phyloP scores from a whole-genome alignment of 1,140 invertebrate species.

The Lordiphosa mommai region DNA sequence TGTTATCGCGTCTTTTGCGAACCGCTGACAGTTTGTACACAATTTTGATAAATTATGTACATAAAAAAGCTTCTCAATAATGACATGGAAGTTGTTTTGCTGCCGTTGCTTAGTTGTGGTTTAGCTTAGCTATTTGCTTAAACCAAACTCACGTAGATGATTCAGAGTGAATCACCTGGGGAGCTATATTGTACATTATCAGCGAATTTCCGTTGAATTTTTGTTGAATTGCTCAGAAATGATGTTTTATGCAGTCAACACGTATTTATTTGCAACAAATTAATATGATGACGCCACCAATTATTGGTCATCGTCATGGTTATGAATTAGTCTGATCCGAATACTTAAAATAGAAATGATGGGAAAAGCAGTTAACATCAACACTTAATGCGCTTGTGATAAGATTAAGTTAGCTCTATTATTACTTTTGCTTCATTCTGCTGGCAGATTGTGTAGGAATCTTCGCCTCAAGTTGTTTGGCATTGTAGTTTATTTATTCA shows the following conservation, averaged over 20 bases:
- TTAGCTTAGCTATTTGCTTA: constrained; percentile 4
- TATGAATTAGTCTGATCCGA: constrained; percentile 32
- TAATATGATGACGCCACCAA: constrained; percentile 51
- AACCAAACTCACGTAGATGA: constrained; percentile 13
- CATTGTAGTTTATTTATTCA: constrained; percentile 50
- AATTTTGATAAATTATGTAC: constrained; percentile 7
- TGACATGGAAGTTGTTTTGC: constrained; percentile 16
- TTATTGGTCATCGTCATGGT: constrained; percentile 29
- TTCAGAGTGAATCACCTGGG: constrained; percentile 33
- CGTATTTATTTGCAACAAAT: constrained; percentile 41
- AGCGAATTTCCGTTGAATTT: constrained; percentile 53
- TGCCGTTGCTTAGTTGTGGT: constrained; percentile 24
- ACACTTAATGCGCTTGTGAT: constrained; percentile 43
- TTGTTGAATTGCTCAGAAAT: constrained; percentile 22
- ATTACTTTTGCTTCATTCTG: constrained; percentile 7
- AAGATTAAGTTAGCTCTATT: constrained; percentile 49
- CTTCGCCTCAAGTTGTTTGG: constrained; percentile 3
- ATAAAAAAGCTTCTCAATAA: no score
- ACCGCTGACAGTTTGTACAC: not conserved
- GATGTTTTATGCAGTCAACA: constrained; percentile 31
- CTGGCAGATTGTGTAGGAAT: constrained; percentile 1
- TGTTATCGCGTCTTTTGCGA: no score
- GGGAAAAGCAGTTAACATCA: constrained; percentile 6
- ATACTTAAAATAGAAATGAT: constrained; percentile 59
- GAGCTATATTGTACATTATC: constrained; percentile 18